Conservation (phyloP, 1,140 invertebrate genomes). For the Hyles euphorbiae region DNA sequence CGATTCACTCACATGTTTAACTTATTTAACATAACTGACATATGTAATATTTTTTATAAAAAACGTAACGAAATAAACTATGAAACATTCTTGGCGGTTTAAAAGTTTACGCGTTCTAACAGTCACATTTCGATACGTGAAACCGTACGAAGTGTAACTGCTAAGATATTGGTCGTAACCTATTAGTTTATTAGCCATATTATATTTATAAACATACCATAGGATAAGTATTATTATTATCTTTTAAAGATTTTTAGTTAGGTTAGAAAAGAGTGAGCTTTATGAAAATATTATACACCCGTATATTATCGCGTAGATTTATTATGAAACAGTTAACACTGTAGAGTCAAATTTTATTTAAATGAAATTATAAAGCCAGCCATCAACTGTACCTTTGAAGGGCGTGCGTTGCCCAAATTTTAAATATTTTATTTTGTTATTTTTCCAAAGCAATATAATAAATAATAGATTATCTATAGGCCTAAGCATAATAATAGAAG, state of each 20-base stretch:
- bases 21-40: constrained; percentile 57
- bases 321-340: constrained; percentile 42
- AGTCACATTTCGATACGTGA: constrained; percentile 30
- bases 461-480: constrained; percentile 49
- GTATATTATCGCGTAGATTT: constrained; percentile 41
- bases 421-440: constrained; percentile 53
- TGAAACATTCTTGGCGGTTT: constrained; percentile 56
- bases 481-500: constrained; percentile 55
- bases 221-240: constrained; percentile 69
- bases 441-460: constrained; percentile 69
- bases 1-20: constrained; percentile 41
- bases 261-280: constrained; percentile 70
- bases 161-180: constrained; percentile 51
- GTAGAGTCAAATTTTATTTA: constrained; percentile 44
- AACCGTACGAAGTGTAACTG: constrained; percentile 37
- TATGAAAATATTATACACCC: constrained; percentile 50
- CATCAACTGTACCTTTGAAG: constrained; percentile 56
- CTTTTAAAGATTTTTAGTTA: constrained; percentile 69
- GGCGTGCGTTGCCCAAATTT: constrained; percentile 32
- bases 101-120: constrained; percentile 39
- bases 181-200: constrained; percentile 70
- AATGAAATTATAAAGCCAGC: constrained; percentile 46
- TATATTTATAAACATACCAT: constrained; percentile 74
- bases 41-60: constrained; percentile 41
- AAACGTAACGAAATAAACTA: constrained; percentile 17